Conservation (phyloP, 2,888 invertebrate species). For the Phaonia tiefii region DNA sequence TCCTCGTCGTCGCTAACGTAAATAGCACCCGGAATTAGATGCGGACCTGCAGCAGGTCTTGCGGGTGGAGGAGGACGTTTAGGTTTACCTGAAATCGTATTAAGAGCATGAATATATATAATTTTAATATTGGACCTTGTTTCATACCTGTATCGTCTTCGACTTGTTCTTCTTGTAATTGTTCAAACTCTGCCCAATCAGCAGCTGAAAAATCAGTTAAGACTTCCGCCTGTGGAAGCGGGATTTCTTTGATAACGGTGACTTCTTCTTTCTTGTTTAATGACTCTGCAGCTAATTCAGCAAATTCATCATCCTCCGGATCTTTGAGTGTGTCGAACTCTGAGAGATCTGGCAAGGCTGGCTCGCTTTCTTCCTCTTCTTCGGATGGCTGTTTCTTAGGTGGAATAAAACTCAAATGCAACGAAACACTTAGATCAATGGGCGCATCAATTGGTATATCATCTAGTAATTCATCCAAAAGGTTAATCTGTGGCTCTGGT, state of each 20-base stretch:
- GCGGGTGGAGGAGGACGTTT: slow-evolving; percentile 78
- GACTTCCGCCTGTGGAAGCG: slow-evolving; percentile 80
- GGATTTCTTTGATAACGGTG: slow-evolving; percentile 77
- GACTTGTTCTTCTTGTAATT: slow-evolving; percentile 80
- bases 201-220: slow-evolving; percentile 81
- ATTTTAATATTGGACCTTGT: background rate
- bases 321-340: slow-evolving; percentile 84
- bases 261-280: slow-evolving; percentile 83
- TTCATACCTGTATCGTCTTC: slow-evolving; percentile 66
- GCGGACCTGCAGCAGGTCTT: slow-evolving; percentile 75
- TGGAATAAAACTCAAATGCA: slow-evolving; percentile 83
- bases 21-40: slow-evolving; percentile 75
- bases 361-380: slow-evolving; percentile 68
- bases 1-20: slow-evolving; percentile 82
- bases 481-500: slow-evolving; percentile 82
- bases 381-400: slow-evolving; percentile 77
- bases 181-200: slow-evolving; percentile 86
- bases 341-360: slow-evolving; percentile 78
- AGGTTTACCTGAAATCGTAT: slow-evolving; percentile 75
- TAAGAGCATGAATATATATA: background rate
- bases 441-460: slow-evolving; percentile 84
- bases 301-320: slow-evolving; percentile 88
- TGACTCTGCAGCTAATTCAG: slow-evolving; percentile 89
- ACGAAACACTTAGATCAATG: slow-evolving; percentile 86
- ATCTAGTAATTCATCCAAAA: slow-evolving; percentile 88